These are phyloP conservation scores for Drosophila lini DNA, from an alignment of 1,140 invertebrate genomes.

Conservation along the genomic window DNA sequence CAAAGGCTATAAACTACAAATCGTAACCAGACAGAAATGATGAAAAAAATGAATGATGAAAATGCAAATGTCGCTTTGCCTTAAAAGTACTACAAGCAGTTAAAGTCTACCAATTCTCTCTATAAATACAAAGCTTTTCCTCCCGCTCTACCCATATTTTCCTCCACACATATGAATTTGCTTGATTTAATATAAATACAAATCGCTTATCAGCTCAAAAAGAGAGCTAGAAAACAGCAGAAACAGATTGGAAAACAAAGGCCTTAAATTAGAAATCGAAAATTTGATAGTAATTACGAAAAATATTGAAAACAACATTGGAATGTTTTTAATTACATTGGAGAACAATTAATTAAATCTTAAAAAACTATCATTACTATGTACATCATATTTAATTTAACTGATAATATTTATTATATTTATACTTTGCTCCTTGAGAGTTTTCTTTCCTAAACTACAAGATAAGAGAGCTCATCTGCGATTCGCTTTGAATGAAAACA, in stretches of 20 bases:
- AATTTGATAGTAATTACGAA: neutral
- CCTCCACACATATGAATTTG: constrained; percentile 15
- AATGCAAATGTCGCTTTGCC: neutral
- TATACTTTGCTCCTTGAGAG: neutral
- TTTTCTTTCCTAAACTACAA: neutral
- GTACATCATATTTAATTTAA: neutral
- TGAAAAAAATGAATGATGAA: neutral
- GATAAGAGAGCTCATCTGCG: neutral
- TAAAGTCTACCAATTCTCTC: neutral
- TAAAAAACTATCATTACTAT: neutral
- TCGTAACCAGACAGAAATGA: neutral
- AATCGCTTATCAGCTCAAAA: constrained; percentile 62
- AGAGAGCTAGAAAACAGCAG: neutral
- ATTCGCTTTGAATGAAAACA: constrained; percentile 1
- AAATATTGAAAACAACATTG: neutral
- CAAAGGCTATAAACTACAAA: neutral
- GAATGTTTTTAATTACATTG: neutral
- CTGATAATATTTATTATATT: neutral
- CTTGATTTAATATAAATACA: constrained; percentile 67
- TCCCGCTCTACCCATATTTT: neutral
- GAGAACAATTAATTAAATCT: neutral
- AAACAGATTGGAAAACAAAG: neutral
- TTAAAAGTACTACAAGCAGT: too few species aligned
- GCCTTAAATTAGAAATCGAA: neutral
- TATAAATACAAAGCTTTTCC: neutral